phyloP scores from a whole-genome alignment of 2,797 vertebrate genomes.

The Mus minutoides region DNA sequence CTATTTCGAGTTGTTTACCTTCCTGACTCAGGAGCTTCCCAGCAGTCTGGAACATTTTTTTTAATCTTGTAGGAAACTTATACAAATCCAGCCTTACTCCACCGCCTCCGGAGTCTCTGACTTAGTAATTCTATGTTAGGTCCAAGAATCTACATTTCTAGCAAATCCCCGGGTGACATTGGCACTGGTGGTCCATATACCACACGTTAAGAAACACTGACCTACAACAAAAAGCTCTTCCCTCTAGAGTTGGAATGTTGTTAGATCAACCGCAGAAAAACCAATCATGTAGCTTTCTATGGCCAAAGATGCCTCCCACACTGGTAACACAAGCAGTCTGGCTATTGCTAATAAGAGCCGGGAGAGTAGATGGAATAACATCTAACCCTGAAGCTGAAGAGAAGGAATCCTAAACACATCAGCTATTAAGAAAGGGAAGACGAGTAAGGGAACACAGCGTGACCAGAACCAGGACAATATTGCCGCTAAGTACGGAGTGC shows the following conservation, averaged over 20 bases:
- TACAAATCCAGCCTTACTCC: not conserved
- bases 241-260: not conserved
- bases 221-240: not conserved
- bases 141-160: conserved; percentile 25
- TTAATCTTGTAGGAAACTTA: not conserved
- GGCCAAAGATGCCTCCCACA: not conserved
- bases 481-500: not conserved
- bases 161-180: not conserved
- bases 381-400: not conserved
- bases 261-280: not conserved
- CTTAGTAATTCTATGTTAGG: not conserved
- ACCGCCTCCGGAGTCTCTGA: not conserved
- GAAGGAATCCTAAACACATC: not conserved
- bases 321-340: not conserved
- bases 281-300: not conserved
- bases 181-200: not conserved
- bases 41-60: not conserved
- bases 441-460: not conserved
- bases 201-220: not conserved
- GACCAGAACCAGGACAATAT: not conserved
- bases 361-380: not conserved
- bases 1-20: not conserved
- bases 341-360: not conserved
- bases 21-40: not conserved
- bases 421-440: conserved; percentile 13